phyloP scores from a whole-genome alignment of 64 coral and sea anemone genomes.

The Actinia equina region DNA sequence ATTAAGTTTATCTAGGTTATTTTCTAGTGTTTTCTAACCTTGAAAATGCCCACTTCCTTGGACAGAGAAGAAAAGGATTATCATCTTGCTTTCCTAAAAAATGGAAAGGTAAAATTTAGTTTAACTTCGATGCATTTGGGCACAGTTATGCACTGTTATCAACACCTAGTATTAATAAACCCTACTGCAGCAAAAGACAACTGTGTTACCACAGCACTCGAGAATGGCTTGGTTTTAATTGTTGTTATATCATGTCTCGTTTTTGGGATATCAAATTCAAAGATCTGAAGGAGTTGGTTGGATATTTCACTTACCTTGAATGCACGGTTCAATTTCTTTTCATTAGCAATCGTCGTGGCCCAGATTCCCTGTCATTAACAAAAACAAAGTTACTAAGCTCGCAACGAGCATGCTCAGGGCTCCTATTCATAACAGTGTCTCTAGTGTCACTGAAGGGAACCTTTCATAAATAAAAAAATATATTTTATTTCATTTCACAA shows the following conservation, averaged over 20 bases:
- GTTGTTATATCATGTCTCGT: too few relatives aligned
- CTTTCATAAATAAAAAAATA: too few relatives aligned
- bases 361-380: slow-evolving; percentile 69
- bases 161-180: too few relatives aligned
- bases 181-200: too few relatives aligned
- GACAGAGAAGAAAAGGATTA: slow-evolving; percentile 90
- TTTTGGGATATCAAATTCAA: too few relatives aligned
- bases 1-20: not conserved
- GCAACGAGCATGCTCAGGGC: too few relatives aligned
- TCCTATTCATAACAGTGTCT: too few relatives aligned
- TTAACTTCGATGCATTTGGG: not conserved
- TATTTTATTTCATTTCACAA: too few relatives aligned
- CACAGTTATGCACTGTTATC: not conserved
- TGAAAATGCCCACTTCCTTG: slow-evolving; percentile 99
- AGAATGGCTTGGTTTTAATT: too few relatives aligned
- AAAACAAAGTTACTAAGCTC: not conserved
- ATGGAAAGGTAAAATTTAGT: not conserved
- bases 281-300: not conserved
- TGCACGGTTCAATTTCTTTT: slow-evolving; percentile 96
- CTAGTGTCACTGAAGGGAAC: too few relatives aligned
- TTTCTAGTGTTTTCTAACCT: slow-evolving; percentile 36
- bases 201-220: too few relatives aligned
- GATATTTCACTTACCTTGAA: slow-evolving; percentile 64
- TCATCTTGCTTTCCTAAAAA: slow-evolving; percentile 80
- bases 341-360: slow-evolving; percentile 97